Evolutionary conservation across 2,888 invertebrate species (phyloP).

Genomic region (Scaptomyza polygonia): DNA sequence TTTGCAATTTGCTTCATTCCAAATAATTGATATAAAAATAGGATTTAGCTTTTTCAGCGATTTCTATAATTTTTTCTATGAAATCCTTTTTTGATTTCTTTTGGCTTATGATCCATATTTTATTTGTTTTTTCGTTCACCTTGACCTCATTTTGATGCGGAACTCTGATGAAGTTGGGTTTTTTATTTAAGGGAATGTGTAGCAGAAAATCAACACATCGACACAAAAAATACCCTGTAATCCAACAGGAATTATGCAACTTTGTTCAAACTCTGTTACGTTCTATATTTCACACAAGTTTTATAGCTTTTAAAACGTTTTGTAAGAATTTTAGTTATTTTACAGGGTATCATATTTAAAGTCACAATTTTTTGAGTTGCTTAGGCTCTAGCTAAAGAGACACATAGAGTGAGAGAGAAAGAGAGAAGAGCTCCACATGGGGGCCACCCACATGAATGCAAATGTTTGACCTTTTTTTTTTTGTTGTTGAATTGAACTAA

Average conservation of each 20-base stretch:
- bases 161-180: neutral
- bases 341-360: slow-evolving; percentile 9
- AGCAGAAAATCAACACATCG: neutral
- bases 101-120: neutral
- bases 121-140: slow-evolving; percentile 1
- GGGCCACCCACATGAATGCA: slow-evolving; percentile 71
- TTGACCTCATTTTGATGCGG: slow-evolving; percentile 35
- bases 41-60: neutral
- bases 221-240: neutral
- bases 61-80: neutral
- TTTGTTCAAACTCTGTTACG: too few species aligned
- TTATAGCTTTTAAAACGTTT: too few species aligned
- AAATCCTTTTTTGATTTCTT: neutral
- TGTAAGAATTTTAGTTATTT: too few species aligned
- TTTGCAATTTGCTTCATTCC: neutral
- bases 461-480: slow-evolving; percentile 53
- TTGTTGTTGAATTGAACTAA: too few species aligned
- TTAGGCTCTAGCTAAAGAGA: too few species aligned
- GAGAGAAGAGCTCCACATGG: slow-evolving; percentile 44
- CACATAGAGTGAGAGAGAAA: slow-evolving; percentile 34
- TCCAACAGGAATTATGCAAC: neutral
- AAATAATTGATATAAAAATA: neutral
- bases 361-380: slow-evolving; percentile 39
- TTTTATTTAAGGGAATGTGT: neutral
- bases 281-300: too few species aligned